Evolutionary conservation across 1,140 invertebrate genomes (phyloP), one percentile per base, ranked within the genome.

Genomic region (Leptinotarsa defecta): DNA sequence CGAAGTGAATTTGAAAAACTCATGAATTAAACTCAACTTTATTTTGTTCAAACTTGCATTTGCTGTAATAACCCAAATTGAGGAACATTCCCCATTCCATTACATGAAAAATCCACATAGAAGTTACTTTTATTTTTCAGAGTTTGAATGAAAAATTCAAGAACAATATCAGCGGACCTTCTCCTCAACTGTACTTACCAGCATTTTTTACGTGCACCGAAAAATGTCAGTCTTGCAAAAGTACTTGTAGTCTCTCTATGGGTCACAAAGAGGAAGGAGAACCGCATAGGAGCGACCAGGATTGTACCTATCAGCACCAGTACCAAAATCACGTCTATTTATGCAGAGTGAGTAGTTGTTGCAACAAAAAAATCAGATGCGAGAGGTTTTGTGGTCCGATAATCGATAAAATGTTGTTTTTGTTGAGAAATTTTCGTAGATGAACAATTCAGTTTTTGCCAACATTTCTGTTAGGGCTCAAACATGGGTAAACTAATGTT

Each of bases 121-220:
- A 43, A 43, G 8, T 43, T 43, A 43, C 34, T 43, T 43, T 43
- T 43, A 43, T 73, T 19, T 74, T 70, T 13, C 65, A 92, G 88
- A 87, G 88, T 48, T 86, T 96, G 17, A 95, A 95, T 86, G 90
- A 93, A 68, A 94, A 94, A 84, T 95, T 95, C 82, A 91, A 88
- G 81, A 92, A 90, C 4, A 88, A 91, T 73, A 90, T 94, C 48
- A 88, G 88, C 61, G 91, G 90, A 77, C 86, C 86, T 64, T 84
- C 88, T 15, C 89, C 89, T 63, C 88, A 90, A 78, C 87, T 93
- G 63, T 95, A 95, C 86, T 91, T 93, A 20, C 92, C 94, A 80
- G 90, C 94, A 82, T 94, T 94, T 86, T 95, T 95, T 81, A 94
- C 93, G 0, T 96, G 94, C 84, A 88, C 89, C 13, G 85, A 88